Percentiles rank a stretch among this genome's conserved stretches.
Evolutionary conservation across 2,888 invertebrate genomes (phyloP).

Genomic region (Luperina nickerlii): DNA sequence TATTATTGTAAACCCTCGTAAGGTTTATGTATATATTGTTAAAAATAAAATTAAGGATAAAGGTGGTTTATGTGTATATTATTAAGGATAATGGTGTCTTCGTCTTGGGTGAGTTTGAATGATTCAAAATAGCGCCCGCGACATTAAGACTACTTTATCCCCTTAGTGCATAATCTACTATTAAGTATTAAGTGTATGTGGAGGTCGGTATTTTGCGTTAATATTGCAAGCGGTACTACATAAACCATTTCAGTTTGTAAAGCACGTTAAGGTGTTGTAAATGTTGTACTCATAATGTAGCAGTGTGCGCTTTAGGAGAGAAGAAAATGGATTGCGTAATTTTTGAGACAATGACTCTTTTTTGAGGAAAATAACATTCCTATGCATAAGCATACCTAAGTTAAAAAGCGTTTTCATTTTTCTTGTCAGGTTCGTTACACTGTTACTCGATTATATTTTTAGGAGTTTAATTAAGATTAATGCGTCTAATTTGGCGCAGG

Average conservation of each 20-base stretch:
- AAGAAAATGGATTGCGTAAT: constrained; percentile 7
- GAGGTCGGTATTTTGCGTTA: not conserved
- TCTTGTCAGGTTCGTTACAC: constrained; percentile 25
- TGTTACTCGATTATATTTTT: constrained; percentile 48
- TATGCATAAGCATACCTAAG: not conserved
- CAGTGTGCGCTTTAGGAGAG: not conserved
- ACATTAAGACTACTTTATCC: too few species aligned
- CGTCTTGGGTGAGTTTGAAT: too few species aligned
- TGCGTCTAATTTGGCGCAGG: constrained; percentile 43
- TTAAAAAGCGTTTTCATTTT: constrained; percentile 22
- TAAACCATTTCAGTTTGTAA: constrained; percentile 9
- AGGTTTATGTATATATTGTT: too few species aligned
- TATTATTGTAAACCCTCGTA: too few species aligned
- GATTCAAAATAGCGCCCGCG: too few species aligned
- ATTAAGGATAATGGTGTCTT: too few species aligned
- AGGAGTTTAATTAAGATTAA: constrained; percentile 55
- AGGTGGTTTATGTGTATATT: too few species aligned
- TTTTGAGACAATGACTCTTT: not conserved
- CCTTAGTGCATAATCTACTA: too few species aligned
- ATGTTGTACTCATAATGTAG: not conserved
- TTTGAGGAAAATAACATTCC: not conserved
- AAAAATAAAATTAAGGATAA: too few species aligned
- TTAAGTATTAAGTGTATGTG: not conserved
- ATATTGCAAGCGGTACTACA: not conserved
- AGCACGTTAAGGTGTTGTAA: not conserved